phyloP scores from a whole-genome alignment of 2,888 invertebrate species.

The Harpalus rubripes region DNA sequence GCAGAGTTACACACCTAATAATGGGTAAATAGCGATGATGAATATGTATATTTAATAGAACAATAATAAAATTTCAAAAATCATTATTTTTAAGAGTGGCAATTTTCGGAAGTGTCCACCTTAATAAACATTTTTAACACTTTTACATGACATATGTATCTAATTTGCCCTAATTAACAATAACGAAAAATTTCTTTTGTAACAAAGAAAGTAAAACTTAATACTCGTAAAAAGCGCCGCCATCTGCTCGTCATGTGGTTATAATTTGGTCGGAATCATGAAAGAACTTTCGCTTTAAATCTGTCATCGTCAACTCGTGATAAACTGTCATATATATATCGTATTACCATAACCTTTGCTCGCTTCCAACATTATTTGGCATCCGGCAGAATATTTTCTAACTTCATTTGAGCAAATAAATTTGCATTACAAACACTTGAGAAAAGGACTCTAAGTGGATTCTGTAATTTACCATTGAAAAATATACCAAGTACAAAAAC shows the following conservation, averaged over 20 bases:
- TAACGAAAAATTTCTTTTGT: slow-evolving; percentile 7
- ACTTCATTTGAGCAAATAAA: slow-evolving; percentile 32
- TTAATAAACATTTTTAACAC: slow-evolving; percentile 30
- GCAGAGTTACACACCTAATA: too few species aligned
- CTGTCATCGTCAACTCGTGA: slow-evolving; percentile 51
- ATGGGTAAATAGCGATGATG: too few species aligned
- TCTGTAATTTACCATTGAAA: background rate
- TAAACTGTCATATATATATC: slow-evolving; percentile 61
- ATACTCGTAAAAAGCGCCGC: slow-evolving; percentile 33
- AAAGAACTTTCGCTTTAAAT: slow-evolving; percentile 62
- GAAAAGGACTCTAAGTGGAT: background rate
- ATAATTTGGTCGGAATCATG: slow-evolving; percentile 55
- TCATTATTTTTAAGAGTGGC: too few species aligned
- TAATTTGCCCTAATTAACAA: slow-evolving; percentile 58
- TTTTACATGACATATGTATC: slow-evolving; percentile 38
- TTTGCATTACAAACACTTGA: slow-evolving; percentile 33
- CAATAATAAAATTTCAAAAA: too few species aligned
- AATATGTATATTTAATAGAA: too few species aligned
- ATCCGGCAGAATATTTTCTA: slow-evolving; percentile 24
- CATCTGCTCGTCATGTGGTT: slow-evolving; percentile 58
- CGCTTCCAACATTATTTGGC: slow-evolving; percentile 35
- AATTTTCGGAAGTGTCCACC: background rate
- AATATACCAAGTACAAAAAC: background rate
- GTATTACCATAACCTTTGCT: slow-evolving; percentile 48
- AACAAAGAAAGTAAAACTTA: slow-evolving; percentile 51